A percentile compares a stretch with the other conserved stretches of the same genome.
phyloP scores from a whole-genome alignment of 1,140 invertebrate genomes.

The Anoplophora glabripennis region DNA sequence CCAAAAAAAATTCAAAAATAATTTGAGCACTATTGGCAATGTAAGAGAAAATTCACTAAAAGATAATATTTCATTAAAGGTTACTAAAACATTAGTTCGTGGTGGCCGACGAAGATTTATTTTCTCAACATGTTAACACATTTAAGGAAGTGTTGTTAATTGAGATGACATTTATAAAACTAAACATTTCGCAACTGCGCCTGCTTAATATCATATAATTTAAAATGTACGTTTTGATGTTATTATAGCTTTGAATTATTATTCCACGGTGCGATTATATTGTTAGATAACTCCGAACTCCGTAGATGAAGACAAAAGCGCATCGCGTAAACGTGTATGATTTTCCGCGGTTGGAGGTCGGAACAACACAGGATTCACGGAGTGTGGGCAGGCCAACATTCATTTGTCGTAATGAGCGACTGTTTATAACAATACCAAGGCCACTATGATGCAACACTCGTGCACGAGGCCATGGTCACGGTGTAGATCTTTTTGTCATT shows the following conservation, averaged over 20 bases:
- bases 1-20: too few species aligned
- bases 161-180: not conserved
- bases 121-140: too few species aligned
- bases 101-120: too few species aligned
- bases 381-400: slow-evolving; percentile 28
- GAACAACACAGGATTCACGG: slow-evolving; percentile 30
- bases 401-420: slow-evolving; percentile 27
- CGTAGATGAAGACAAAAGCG: too few species aligned
- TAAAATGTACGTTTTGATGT: not conserved
- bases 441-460: slow-evolving; percentile 30
- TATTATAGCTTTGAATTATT: not conserved
- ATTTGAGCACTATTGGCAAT: too few species aligned
- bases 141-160: too few species aligned
- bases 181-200: not conserved
- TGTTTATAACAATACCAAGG: slow-evolving; percentile 29
- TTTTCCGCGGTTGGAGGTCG: not conserved
- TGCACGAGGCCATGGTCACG: slow-evolving; percentile 32
- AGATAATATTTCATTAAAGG: too few species aligned
- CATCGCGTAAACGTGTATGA: not conserved
- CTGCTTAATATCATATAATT: not conserved
- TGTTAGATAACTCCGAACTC: not conserved
- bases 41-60: too few species aligned
- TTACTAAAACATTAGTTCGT: too few species aligned
- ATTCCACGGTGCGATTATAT: not conserved
- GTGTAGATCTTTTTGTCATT: slow-evolving; percentile 24